Percentiles rank a stretch among this genome's conserved stretches.
Conservation (phyloP, 2,888 invertebrate species). For the Calameuta filiformis region DNA sequence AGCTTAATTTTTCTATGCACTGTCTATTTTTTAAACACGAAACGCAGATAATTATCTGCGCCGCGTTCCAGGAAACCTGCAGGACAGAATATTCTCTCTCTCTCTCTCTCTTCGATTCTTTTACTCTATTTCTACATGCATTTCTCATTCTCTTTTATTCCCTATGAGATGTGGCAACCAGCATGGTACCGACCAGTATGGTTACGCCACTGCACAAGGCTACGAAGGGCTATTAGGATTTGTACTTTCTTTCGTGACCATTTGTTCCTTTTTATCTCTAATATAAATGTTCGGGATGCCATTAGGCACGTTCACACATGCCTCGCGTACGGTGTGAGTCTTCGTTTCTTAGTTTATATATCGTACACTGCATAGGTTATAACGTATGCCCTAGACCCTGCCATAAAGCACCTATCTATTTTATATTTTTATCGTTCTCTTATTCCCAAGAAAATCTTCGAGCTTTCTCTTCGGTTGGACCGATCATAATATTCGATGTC, state of each 20-base stretch:
- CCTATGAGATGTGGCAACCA: constrained; percentile 17
- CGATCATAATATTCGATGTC: background rate
- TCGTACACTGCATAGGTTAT: background rate
- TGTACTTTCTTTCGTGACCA: constrained; percentile 9
- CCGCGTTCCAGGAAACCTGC: constrained; percentile 17
- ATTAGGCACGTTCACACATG: constrained; percentile 5
- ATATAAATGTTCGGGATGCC: constrained; percentile 20
- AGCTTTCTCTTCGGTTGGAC: background rate
- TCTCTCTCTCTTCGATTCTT: constrained; percentile 14
- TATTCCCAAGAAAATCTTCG: background rate
- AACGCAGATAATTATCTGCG: constrained; percentile 32
- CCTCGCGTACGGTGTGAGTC: background rate
- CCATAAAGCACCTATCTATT: constrained; percentile 2
- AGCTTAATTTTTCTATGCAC: constrained; percentile 5
- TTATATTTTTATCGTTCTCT: constrained; percentile 4
- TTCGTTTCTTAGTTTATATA: background rate
- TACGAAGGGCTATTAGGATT: constrained; percentile 14
- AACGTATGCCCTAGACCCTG: background rate
- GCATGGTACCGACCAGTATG: constrained; percentile 1
- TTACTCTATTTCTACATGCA: background rate
- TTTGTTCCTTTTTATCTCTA: constrained; percentile 18
- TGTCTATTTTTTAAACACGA: constrained; percentile 35
- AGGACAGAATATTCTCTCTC: constrained; percentile 5
- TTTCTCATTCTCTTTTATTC: constrained; percentile 7
- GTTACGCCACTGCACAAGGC: constrained; percentile 14